phyloP scores from a whole-genome alignment of 2,113 vertebrate genomes.

The Holacanthus passer region DNA sequence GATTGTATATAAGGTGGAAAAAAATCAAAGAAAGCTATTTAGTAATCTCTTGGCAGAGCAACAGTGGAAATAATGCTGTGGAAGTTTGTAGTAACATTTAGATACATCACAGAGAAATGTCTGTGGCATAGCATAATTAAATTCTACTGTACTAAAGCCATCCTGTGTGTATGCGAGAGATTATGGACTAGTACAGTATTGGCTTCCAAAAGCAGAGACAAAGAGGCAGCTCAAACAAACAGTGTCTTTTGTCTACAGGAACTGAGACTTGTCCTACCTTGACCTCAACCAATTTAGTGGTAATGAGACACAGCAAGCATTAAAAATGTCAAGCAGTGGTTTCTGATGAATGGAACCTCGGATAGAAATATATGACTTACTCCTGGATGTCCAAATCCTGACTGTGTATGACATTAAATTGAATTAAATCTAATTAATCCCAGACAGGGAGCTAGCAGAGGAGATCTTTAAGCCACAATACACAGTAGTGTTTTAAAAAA shows the following conservation, averaged over 20 bases:
- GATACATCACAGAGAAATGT: constrained; percentile 51
- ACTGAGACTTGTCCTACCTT: constrained; percentile 29
- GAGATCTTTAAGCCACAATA: no score
- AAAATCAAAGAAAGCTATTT: constrained; percentile 41
- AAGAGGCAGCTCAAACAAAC: constrained; percentile 48
- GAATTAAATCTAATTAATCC: constrained; percentile 1
- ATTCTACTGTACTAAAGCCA: constrained; percentile 49
- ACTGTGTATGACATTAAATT: constrained; percentile 1
- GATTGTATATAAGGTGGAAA: constrained; percentile 26
- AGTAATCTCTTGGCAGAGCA: constrained; percentile 59
- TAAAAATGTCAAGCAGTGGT: neutral
- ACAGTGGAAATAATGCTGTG: constrained; percentile 27
- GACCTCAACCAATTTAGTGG: constrained; percentile 37
- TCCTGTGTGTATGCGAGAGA: constrained; percentile 45
- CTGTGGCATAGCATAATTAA: constrained; percentile 52
- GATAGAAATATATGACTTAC: neutral
- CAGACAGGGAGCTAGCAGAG: neutral
- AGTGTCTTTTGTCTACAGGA: constrained; percentile 35
- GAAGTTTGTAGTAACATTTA: constrained; percentile 56
- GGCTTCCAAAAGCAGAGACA: constrained; percentile 44
- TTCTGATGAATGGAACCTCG: neutral
- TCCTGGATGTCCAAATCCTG: neutral
- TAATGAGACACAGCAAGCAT: constrained; percentile 39
- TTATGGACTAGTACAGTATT: constrained; percentile 29
- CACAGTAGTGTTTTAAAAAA: neutral